Evolutionary conservation across 2,113 vertebrate species (phyloP).

Genomic region (Illadopsis cleaveri): DNA sequence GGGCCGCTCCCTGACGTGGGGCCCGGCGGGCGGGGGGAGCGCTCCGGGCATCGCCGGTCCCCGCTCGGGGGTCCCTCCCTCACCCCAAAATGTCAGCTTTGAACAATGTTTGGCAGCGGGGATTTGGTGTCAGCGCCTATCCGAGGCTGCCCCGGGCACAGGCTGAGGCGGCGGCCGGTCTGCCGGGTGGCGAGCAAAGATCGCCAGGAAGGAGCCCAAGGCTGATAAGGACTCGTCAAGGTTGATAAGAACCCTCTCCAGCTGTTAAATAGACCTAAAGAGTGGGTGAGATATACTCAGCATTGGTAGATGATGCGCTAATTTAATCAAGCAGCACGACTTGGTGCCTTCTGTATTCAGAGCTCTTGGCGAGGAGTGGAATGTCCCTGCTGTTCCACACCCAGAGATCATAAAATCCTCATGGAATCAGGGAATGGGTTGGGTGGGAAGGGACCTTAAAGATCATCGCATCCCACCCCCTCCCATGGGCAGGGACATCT

Average conservation of each 20-base stretch:
- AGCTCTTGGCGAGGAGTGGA: not conserved
- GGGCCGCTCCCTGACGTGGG: not conserved
- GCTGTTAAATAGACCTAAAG: not conserved
- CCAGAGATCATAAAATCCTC: not conserved
- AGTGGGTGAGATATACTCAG: accelerated
- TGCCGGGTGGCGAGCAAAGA: not conserved
- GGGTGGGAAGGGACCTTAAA: not conserved
- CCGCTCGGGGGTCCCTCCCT: not conserved
- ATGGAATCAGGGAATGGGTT: not conserved
- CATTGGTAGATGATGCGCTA: not conserved
- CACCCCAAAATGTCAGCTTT: not conserved
- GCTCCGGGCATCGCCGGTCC: not conserved
- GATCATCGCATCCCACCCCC: not conserved
- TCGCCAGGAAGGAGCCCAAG: not conserved
- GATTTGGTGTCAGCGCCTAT: not conserved
- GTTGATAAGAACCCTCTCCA: not conserved
- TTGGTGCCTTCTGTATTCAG: not conserved
- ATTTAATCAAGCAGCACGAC: not conserved
- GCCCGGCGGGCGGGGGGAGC: not conserved
- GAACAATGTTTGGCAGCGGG: not conserved
- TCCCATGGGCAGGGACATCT: not conserved
- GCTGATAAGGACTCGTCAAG: not conserved
- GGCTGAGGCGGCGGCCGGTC: not conserved
- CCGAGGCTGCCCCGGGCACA: not conserved
- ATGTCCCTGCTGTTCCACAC: not conserved